phyloP scores from a whole-genome alignment of 2,888 invertebrate species.

The Thecocarcelia acutangulata region DNA sequence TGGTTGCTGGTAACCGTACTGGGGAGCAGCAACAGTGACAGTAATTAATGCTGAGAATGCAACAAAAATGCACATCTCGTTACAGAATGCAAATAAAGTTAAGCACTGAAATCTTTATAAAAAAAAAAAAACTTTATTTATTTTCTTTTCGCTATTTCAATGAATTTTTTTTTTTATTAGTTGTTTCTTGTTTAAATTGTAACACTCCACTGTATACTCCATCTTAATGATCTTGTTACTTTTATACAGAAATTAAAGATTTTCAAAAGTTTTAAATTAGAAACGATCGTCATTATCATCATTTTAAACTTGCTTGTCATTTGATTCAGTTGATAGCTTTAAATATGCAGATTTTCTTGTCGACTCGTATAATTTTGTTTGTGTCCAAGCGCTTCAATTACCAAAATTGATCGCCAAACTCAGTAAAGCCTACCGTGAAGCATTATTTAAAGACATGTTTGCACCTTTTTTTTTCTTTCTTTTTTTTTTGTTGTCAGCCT shows the following conservation, averaged over 20 bases:
- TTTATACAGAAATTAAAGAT: conserved; percentile 72
- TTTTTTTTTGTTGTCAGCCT: conserved; percentile 12
- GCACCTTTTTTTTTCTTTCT: conserved; percentile 34
- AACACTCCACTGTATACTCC: conserved; percentile 75
- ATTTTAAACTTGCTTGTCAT: conserved; percentile 61
- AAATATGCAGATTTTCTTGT: conserved; percentile 56
- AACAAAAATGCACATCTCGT: conserved; percentile 71
- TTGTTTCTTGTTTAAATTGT: conserved; percentile 71
- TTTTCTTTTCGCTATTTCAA: conserved; percentile 12
- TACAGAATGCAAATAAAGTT: neutral
- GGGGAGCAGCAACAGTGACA: conserved; percentile 69
- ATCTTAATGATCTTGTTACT: conserved; percentile 74
- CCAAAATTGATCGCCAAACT: conserved; percentile 7
- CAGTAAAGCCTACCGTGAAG: conserved; percentile 56
- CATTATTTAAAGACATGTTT: conserved; percentile 14
- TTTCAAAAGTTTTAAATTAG: conserved; percentile 38
- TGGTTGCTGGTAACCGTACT: conserved; percentile 66
- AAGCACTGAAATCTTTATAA: conserved; percentile 11
- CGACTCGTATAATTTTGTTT: conserved; percentile 5
- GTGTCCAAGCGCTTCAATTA: conserved; percentile 15
- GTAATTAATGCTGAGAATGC: conserved; percentile 69
- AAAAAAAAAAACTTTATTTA: neutral
- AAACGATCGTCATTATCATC: neutral
- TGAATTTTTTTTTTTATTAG: conserved; percentile 10
- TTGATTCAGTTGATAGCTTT: conserved; percentile 21